Base-by-base conservation (phyloP, 30 jellyfish, hydroid and myxozoan species). In the Cassiopea xamachana region DNA sequence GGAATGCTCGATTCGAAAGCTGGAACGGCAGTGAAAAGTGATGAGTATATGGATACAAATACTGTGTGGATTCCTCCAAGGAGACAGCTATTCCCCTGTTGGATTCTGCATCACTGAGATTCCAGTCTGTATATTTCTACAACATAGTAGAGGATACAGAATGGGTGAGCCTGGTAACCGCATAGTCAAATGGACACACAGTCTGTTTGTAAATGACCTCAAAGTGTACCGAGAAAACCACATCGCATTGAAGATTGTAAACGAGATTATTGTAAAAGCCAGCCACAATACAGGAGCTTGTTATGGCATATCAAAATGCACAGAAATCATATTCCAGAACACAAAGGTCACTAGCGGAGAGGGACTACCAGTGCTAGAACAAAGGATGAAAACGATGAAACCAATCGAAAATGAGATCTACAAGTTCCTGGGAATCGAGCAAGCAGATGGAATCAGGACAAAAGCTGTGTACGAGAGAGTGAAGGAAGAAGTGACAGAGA, bases 11-110 rank as follows among this genome's bases (percentile, higher is more conserved):
- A 74, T 6, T 74, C 0, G 83, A 1, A 17, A 1, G 1, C 62
- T 74, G 83, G 61, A 46, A 17, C 0, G 61, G 12, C 7, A 10
- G 61, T 3, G 17, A 46, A 9, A 74, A 74, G 49, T 19, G 60
- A 1, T 17, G 17, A 46, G 61, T 39, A 74, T 1, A 27, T 19
- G 61, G 58, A 74, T 74, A 4, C 14, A 74, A 8, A 74, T 0
- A 39, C 15, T 50, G 78, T 19, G 88, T 55, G 64, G 88, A 46
- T 79, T 79, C 18, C 81, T 79, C 5, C 88, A 79, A 79, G 88
- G 88, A 79, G 88, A 1, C 59, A 79, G 88, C 58, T 79, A 79
- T 46, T 79, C 88, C 45, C 78, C 88, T 5, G 85, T 1, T 16
- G 0, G 74, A 6, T 75, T 75, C 10, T 18, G 79, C 0, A 6